Percentiles rank a stretch among this genome's conserved stretches.
Conservation (phyloP, 2,113 vertebrate species). For the Podiceps cristatus region DNA sequence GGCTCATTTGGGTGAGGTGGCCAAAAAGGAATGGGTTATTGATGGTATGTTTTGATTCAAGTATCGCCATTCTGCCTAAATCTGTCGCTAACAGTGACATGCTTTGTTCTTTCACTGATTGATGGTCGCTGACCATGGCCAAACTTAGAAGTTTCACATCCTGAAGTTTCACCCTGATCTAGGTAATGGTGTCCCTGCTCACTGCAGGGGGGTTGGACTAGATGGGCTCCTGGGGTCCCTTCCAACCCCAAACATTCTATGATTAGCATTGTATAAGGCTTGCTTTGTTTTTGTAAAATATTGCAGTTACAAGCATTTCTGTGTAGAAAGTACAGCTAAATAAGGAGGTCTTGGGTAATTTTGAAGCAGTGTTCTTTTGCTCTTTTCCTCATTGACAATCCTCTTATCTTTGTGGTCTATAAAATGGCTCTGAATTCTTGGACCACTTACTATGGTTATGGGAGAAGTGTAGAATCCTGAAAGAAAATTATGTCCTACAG, state of each 20-base stretch:
- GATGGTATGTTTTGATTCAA: background rate
- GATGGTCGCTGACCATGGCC: background rate
- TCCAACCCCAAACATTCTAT: too few relatives aligned
- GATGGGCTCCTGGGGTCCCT: too few relatives aligned
- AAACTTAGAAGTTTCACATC: background rate
- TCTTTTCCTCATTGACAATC: background rate
- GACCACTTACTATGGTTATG: background rate
- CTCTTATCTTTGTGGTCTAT: background rate
- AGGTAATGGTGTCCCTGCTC: too few relatives aligned
- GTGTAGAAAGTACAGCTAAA: background rate
- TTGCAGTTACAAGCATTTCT: background rate
- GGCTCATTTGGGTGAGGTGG: background rate
- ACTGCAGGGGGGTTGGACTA: too few relatives aligned
- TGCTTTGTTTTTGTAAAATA: background rate
- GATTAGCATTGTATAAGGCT: background rate
- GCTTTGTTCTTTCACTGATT: background rate
- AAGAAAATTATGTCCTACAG: background rate
- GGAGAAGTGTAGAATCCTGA: background rate
- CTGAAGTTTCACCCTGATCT: too few relatives aligned
- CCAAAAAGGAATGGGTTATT: background rate
- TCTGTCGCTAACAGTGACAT: background rate
- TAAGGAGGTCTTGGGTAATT: background rate
- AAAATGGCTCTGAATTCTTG: background rate
- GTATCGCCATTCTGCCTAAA: background rate
- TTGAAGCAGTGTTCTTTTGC: background rate